Evolutionary conservation across 2,888 invertebrate species (phyloP), one percentile per base, ranked within the genome.

Genomic region (Homarus gammarus): DNA sequence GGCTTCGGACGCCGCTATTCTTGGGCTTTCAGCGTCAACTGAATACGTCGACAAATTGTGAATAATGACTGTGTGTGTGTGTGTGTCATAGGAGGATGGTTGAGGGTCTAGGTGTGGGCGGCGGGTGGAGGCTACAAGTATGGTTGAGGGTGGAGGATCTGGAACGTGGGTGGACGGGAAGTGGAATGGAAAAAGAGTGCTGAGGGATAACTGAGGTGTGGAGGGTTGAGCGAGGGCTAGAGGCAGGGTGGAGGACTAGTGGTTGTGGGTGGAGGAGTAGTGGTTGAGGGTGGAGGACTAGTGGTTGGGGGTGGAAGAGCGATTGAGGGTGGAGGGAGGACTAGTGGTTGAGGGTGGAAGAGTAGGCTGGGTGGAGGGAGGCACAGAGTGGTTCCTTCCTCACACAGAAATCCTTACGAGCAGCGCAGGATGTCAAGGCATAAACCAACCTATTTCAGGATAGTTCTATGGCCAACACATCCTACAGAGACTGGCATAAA

Each of bases 11-110:
- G 44, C 10, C 44, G 44, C 44, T 49, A 49, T 49, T 49, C 44
- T 49, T n/a, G 5, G 56, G 15, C 56, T 56, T 3, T 56, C 56
- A 1, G 5, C 64, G 31, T 64, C 27, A 6, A 22, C 3, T 64
- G 64, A 64, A 64, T 64, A 27, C 27, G n/a, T 5, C 64, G 64
- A 64, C 64, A 64, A 64, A 64, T n/a, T 64, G 64, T 64, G 27
- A 64, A 64, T 64, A 27, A 64, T 64, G 64, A 64, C 27, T 64
- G 27, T 64, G 64, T 27, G 27, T 1, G 22, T n/a, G 22, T 27
- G 44, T 8, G 44, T 44, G 12, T 12, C n/a, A n/a, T n/a, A 27
- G 56, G 56, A 18, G 56, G 56, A 22, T 56, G 56, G 12, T 12
- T 56, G 56, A 18, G 56, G 12, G 56, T 44, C 6, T 44, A 12